phyloP scores from a whole-genome alignment of 2,888 invertebrate species.

The Amorpha juglandis region DNA sequence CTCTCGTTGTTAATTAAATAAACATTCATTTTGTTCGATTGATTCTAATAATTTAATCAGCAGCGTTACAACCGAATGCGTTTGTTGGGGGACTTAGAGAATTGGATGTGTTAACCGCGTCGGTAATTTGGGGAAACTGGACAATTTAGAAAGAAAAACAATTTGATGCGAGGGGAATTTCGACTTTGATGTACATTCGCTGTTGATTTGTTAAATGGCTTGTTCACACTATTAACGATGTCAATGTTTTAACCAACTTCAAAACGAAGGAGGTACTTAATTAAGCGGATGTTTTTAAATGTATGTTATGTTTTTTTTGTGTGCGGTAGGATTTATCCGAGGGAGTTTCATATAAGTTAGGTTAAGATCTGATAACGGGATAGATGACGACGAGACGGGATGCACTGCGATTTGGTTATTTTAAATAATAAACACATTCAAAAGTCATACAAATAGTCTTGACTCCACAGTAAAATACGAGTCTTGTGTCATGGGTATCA shows the following conservation, averaged over 20 bases:
- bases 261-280: not conserved
- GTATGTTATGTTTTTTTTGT: too few species aligned
- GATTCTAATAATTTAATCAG: slow-evolving; percentile 43
- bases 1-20: not conserved
- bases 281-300: too few species aligned
- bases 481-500: too few species aligned
- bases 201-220: slow-evolving; percentile 13
- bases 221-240: not conserved
- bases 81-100: slow-evolving; percentile 42
- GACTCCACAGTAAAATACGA: too few species aligned
- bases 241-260: not conserved
- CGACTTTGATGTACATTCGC: slow-evolving; percentile 39
- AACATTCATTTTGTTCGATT: slow-evolving; percentile 11
- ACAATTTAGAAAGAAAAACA: slow-evolving; percentile 45
- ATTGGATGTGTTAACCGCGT: slow-evolving; percentile 48
- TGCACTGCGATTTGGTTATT: too few species aligned
- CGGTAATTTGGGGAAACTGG: slow-evolving; percentile 43
- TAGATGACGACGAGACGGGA: too few species aligned
- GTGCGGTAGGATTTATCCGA: too few species aligned
- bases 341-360: too few species aligned
- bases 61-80: slow-evolving; percentile 46
- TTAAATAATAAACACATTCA: too few species aligned
- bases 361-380: too few species aligned
- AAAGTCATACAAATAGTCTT: too few species aligned
- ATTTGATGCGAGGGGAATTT: slow-evolving; percentile 42